Base-by-base conservation (phyloP, 1,140 invertebrate genomes). In the Eriocheir sinensis region DNA sequence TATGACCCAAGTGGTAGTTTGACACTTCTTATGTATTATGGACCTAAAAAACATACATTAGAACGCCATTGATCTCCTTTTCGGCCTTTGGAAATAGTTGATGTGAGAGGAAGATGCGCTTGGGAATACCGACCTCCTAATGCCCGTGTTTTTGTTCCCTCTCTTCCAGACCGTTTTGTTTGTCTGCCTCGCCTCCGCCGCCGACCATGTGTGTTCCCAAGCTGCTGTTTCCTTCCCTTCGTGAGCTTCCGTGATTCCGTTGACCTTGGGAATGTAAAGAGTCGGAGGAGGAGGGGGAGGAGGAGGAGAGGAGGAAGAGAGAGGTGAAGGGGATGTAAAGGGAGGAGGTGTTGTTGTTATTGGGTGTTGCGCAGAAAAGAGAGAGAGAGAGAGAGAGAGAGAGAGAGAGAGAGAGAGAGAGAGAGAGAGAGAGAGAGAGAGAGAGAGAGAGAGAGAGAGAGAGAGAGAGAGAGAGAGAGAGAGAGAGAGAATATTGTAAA, bases 361-460 rank as follows among this genome's bases (percentile, higher is more conserved):
- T 81, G 53, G 17, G 27, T 8, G 44, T 15, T 21, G 48, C 60
- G 9, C n/a, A n/a, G 9, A 79, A 40, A 79, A 2, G 36, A 53
- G 60, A 3, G 0, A 36, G 48, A 34, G 79, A 6, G 34, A 21
- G 32, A 6, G 3, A 8, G 6, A 32, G 6, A 83, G 27, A 83
- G 32, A 83, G 32, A n/a, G 79, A 81, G 27, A 83, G 32, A 83
- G 6, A 83, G 17, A 83, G 27, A 15, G 6, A 83, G 81, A 83
- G 30, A 32, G 27, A 83, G 32, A 2, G 27, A 6, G 81, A 27
- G 27, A 83, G 81, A 72, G 53, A 72, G 53, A 72, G 53, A 72
- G 53, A 72, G 53, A 72, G 53, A 72, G 53, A 72, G 53, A 72
- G 53, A 72, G 53, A 72, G 53, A 72, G 53, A 72, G 53, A 72